These are phyloP conservation scores for Boleophthalmus pectinirostris DNA, from an alignment of 2,113 vertebrate genomes.

Conservation along the genomic window DNA sequence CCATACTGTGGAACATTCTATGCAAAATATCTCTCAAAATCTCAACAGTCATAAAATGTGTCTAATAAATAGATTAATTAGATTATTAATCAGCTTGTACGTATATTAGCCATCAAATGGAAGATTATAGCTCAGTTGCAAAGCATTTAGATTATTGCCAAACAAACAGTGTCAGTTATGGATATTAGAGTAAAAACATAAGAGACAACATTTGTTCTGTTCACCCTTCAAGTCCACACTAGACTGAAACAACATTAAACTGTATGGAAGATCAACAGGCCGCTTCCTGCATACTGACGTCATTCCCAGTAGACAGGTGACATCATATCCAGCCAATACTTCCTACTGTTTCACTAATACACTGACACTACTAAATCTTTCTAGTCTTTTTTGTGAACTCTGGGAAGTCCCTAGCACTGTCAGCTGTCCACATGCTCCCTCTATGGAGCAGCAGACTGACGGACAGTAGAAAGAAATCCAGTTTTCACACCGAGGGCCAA, in stretches of 20 bases:
- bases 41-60: no score
- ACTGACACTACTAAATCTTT: slow-evolving; percentile 16
- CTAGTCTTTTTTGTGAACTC: slow-evolving; percentile 63
- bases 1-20: no score
- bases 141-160: no score
- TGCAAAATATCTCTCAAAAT: no score
- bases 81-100: no score
- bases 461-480: slow-evolving; percentile 2
- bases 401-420: slow-evolving; percentile 78
- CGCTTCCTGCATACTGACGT: slow-evolving; percentile 39
- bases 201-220: slow-evolving; percentile 54
- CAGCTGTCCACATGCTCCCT: slow-evolving; percentile 36
- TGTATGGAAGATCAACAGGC: slow-evolving; percentile 28
- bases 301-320: slow-evolving; percentile 26
- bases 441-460: slow-evolving; percentile 46
- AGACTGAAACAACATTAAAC: slow-evolving; percentile 34
- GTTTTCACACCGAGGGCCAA: background rate
- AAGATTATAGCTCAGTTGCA: no score
- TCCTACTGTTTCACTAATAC: background rate
- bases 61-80: no score
- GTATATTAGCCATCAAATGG: no score
- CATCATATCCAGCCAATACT: background rate
- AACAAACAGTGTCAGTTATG: background rate
- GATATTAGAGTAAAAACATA: slow-evolving; percentile 10
- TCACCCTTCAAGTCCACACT: slow-evolving; percentile 29